A percentile compares a stretch with the other conserved stretches of the same genome.
Conservation (phyloP, 2,113 vertebrate species). For the Porphyrio hochstetteri region DNA sequence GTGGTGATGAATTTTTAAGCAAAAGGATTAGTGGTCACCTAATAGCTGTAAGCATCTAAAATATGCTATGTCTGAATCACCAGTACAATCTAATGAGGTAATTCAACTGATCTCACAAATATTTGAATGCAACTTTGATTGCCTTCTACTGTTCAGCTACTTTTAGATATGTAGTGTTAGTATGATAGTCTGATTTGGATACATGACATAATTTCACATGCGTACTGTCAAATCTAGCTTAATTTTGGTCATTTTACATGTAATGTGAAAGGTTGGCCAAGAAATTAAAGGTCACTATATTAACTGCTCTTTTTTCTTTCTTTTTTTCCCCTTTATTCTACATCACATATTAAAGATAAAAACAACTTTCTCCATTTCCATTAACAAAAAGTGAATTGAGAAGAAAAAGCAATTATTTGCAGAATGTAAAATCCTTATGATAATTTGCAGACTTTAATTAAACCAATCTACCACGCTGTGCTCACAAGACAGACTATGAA, state of each 20-base stretch:
- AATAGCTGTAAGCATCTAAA: not conserved
- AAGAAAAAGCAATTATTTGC: slow-evolving; percentile 80
- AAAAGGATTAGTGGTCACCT: not conserved
- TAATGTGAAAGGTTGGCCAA: slow-evolving; percentile 44
- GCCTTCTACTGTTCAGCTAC: not conserved
- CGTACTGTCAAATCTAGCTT: slow-evolving; percentile 8
- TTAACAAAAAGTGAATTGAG: slow-evolving; percentile 68
- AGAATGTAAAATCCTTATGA: slow-evolving; percentile 81
- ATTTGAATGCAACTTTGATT: not conserved
- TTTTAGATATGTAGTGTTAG: not conserved
- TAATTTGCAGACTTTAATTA: slow-evolving; percentile 86
- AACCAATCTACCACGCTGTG: slow-evolving; percentile 80
- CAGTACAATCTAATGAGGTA: not conserved
- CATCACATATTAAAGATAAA: slow-evolving; percentile 43
- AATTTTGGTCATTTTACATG: slow-evolving; percentile 43
- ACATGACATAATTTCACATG: not conserved
- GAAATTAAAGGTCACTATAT: slow-evolving; percentile 59
- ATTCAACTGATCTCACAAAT: not conserved
- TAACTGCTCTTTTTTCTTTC: not conserved
- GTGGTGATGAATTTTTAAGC: not conserved
- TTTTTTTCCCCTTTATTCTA: not conserved
- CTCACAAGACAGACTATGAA: slow-evolving; percentile 63
- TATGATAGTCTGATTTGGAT: not conserved
- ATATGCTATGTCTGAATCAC: not conserved
- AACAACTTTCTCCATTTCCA: slow-evolving; percentile 45